These are phyloP conservation scores for Gambusia holbrooki DNA, from an alignment of 2,113 vertebrate species.

Conservation along the genomic window DNA sequence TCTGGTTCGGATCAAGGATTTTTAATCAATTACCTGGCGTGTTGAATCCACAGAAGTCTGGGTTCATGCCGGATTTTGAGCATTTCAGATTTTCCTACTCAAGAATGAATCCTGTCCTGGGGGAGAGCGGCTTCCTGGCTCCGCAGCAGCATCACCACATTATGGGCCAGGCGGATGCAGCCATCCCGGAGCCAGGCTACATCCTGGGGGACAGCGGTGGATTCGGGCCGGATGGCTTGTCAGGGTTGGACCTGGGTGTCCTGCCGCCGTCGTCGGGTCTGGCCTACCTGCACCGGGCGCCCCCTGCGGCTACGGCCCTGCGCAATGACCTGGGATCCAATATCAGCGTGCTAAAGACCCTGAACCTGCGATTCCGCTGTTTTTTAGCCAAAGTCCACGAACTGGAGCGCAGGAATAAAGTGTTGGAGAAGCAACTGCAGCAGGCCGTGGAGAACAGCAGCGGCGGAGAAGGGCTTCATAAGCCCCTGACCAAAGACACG, in stretches of 20 bases:
- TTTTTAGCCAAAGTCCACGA: conserved; percentile 90
- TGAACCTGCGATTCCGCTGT: conserved; percentile 89
- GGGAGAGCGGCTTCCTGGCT: conserved; percentile 64
- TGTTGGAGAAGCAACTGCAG: conserved; percentile 87
- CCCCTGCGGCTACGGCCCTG: conserved; percentile 78
- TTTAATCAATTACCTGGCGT: conserved; percentile 6
- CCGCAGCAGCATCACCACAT: conserved; percentile 65
- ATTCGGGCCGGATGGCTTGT: conserved; percentile 57
- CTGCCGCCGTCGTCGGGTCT: conserved; percentile 60
- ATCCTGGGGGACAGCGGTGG: conserved; percentile 62
- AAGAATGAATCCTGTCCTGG: conserved; percentile 78
- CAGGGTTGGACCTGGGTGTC: conserved; percentile 65
- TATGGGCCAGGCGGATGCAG: conserved; percentile 50
- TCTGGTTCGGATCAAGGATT: background rate
- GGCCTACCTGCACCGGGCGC: conserved; percentile 68
- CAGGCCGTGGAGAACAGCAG: conserved; percentile 69
- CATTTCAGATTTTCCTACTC: conserved; percentile 78
- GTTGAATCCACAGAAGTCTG: conserved; percentile 39
- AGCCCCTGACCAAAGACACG: conserved; percentile 76
- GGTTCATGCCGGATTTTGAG: conserved; percentile 82
- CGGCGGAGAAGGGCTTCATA: conserved; percentile 54
- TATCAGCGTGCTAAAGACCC: conserved; percentile 88
- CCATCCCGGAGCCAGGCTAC: conserved; percentile 56
- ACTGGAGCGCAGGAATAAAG: conserved; percentile 86
- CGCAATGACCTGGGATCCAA: conserved; percentile 88